Evolutionary conservation across 2,113 vertebrate genomes (phyloP).

Genomic region (Colistium nudipinnis): DNA sequence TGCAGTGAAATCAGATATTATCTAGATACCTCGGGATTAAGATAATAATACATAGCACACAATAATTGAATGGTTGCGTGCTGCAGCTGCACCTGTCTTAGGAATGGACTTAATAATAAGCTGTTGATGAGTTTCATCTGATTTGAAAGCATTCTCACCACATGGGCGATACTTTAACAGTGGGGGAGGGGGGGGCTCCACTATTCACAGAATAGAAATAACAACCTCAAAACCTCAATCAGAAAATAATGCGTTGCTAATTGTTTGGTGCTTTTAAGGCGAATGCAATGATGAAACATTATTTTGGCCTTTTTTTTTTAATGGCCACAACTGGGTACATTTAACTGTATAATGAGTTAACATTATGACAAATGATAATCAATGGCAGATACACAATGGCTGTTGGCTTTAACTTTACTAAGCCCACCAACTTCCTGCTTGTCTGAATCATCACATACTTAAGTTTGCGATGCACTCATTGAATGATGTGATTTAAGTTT

Average conservation of each 20-base stretch:
- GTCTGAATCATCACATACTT: background rate
- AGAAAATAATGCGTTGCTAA: no score
- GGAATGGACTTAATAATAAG: background rate
- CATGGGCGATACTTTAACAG: slow-evolving; percentile 28
- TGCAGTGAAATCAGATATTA: slow-evolving; percentile 2
- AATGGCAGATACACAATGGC: no score
- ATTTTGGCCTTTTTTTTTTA: no score
- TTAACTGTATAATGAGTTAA: no score
- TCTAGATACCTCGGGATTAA: background rate
- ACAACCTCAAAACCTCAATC: slow-evolving; percentile 13
- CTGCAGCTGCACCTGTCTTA: background rate
- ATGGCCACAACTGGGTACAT: no score
- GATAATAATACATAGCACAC: no score
- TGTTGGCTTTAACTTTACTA: background rate
- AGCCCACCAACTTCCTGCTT: background rate
- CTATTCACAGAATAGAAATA: slow-evolving; percentile 32
- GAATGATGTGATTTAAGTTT: no score
- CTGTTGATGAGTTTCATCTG: background rate
- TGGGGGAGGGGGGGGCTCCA: slow-evolving; percentile 13
- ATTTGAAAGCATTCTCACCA: slow-evolving; percentile 23
- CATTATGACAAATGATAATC: no score
- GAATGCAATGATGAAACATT: no score
- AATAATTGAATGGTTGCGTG: background rate
- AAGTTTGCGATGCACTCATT: background rate
- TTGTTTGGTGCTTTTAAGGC: no score